A percentile compares a stretch with the other conserved stretches of the same genome.
Evolutionary conservation across 2,888 invertebrate genomes (phyloP).

Genomic region (Euzetes globulus): DNA sequence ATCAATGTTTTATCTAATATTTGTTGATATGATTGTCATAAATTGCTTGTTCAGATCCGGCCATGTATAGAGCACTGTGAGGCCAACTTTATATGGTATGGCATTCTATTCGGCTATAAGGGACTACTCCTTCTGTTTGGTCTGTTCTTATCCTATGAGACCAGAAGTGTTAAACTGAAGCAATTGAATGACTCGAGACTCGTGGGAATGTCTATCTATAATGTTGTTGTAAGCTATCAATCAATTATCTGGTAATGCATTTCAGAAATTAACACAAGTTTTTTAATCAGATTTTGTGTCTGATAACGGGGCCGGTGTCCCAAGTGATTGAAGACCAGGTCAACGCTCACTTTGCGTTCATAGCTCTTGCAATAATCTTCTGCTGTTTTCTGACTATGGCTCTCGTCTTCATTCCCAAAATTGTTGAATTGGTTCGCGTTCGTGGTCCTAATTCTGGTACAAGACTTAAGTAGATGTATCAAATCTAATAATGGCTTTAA

Average conservation of each 20-base stretch:
- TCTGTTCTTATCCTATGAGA: constrained; percentile 95
- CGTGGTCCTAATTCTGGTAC: constrained; percentile 15
- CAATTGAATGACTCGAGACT: constrained; percentile 97
- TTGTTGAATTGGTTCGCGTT: constrained; percentile 45
- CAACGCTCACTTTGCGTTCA: constrained; percentile 94
- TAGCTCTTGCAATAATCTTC: constrained; percentile 90
- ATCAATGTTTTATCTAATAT: no score
- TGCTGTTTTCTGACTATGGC: constrained; percentile 98
- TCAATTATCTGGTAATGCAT: neutral
- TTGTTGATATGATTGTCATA: neutral
- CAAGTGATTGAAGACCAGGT: constrained; percentile 95
- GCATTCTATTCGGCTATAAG: constrained; percentile 92
- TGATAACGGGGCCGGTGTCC: constrained; percentile 95
- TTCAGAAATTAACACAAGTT: neutral
- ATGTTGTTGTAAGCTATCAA: constrained; percentile 64
- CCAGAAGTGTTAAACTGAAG: constrained; percentile 84
- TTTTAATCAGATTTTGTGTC: constrained; percentile 61
- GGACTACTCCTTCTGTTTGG: constrained; percentile 94
- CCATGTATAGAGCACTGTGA: constrained; percentile 95
- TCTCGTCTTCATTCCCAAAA: constrained; percentile 96
- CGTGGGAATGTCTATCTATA: constrained; percentile 99
- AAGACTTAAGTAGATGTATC: neutral
- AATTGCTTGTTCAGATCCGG: constrained; percentile 64
- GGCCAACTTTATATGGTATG: constrained; percentile 85
- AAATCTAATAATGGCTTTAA: neutral